phyloP scores from a whole-genome alignment of 2,888 invertebrate genomes.

The Heteromurus nitidus region DNA sequence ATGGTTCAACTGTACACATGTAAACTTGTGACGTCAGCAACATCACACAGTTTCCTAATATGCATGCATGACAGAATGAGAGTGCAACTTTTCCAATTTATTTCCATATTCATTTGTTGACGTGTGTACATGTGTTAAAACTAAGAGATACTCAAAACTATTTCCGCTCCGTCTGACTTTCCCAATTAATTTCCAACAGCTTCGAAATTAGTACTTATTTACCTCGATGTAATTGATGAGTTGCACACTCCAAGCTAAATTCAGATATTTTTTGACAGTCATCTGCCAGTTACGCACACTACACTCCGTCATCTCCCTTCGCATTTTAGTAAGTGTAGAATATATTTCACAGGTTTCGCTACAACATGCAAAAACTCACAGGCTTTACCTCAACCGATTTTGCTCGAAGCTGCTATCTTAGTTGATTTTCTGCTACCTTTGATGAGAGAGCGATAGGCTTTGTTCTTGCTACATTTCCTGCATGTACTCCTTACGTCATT shows the following conservation, averaged over 20 bases:
- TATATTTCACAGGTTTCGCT: no score
- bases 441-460: slow-evolving; percentile 7
- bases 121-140: neutral
- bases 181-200: slow-evolving; percentile 29
- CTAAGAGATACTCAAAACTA: neutral
- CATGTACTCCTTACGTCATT: neutral
- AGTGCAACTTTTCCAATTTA: slow-evolving; percentile 33
- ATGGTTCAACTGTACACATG: no score
- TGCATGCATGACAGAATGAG: neutral
- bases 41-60: neutral
- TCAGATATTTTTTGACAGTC: no score
- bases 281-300: no score
- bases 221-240: neutral
- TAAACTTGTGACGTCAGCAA: neutral
- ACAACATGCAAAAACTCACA: neutral
- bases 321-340: no score
- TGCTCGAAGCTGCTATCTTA: slow-evolving; percentile 1
- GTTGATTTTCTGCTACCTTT: slow-evolving; percentile 15
- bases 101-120: slow-evolving; percentile 25
- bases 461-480: neutral
- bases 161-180: neutral
- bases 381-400: neutral
- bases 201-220: slow-evolving; percentile 21
- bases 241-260: no score
- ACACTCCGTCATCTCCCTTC: no score